These are phyloP conservation scores for Anser brachyrhynchus DNA, from an alignment of 2,113 vertebrate species.

Conservation along the genomic window DNA sequence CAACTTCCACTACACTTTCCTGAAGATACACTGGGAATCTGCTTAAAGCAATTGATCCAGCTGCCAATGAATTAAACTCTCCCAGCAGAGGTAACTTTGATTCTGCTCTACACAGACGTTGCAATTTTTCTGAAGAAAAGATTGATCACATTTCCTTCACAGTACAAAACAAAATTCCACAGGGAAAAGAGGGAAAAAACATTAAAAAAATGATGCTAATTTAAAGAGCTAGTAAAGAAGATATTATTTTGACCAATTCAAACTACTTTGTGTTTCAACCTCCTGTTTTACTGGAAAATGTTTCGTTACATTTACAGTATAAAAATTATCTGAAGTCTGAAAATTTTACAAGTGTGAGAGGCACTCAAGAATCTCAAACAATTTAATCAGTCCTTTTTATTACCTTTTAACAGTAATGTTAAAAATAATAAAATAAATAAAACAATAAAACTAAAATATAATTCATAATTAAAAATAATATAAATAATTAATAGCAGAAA, in stretches of 20 bases:
- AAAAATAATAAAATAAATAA: too few relatives aligned
- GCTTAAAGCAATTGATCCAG: background rate
- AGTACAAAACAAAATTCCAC: background rate
- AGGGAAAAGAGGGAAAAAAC: background rate
- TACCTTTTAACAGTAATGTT: background rate
- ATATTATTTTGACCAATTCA: background rate
- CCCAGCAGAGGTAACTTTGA: background rate
- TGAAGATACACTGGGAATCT: background rate
- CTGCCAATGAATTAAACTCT: background rate
- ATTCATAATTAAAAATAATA: too few relatives aligned
- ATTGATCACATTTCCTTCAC: background rate
- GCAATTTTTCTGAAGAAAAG: background rate
- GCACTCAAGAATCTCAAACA: background rate
- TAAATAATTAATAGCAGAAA: too few relatives aligned
- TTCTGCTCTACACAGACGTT: background rate
- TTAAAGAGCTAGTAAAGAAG: background rate
- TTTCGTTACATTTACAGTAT: background rate
- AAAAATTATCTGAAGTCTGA: background rate
- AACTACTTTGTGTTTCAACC: background rate
- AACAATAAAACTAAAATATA: too few relatives aligned
- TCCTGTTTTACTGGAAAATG: background rate
- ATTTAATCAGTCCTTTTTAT: background rate
- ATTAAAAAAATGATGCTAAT: rapidly evolving
- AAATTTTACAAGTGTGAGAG: background rate
- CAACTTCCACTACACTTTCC: background rate